phyloP scores from a whole-genome alignment of 2,888 invertebrate species.

The Theretra japonica region DNA sequence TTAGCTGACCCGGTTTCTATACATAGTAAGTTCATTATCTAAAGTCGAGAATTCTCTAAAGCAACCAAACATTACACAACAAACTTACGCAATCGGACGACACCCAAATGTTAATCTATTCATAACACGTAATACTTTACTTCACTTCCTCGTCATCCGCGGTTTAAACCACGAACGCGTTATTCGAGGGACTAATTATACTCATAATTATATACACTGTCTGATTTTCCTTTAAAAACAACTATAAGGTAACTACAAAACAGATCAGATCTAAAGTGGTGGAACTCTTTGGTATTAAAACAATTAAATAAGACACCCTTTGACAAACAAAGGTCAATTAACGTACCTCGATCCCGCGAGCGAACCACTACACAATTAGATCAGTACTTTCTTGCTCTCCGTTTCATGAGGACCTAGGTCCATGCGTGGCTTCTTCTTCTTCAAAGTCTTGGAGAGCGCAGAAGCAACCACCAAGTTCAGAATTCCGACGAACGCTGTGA shows the following conservation, averaged over 20 bases:
- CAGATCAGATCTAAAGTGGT: conserved; percentile 11
- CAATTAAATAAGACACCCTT: not conserved
- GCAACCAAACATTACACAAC: not conserved
- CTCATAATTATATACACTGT: not conserved
- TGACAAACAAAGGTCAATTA: not conserved
- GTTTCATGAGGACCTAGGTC: conserved; percentile 60
- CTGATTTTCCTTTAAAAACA: not conserved
- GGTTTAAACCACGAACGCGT: not conserved
- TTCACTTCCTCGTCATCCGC: not conserved
- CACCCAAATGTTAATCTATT: conserved; percentile 7
- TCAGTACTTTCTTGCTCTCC: conserved; percentile 74
- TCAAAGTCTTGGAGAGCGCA: conserved; percentile 57
- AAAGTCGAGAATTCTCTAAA: not conserved
- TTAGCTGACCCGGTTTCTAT: not conserved
- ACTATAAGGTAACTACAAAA: conserved; percentile 11
- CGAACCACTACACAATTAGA: conserved; percentile 43
- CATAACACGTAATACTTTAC: not conserved
- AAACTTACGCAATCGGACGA: not conserved
- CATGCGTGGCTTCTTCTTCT: conserved; percentile 51
- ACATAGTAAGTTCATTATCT: not conserved
- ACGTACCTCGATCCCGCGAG: not conserved
- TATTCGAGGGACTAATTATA: not conserved
- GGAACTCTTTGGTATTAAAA: conserved; percentile 21
- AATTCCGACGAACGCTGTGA: conserved; percentile 65
- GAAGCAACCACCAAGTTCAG: conserved; percentile 60